Base-by-base conservation (phyloP, 1,140 invertebrate species). In the Euborellia annulipes region DNA sequence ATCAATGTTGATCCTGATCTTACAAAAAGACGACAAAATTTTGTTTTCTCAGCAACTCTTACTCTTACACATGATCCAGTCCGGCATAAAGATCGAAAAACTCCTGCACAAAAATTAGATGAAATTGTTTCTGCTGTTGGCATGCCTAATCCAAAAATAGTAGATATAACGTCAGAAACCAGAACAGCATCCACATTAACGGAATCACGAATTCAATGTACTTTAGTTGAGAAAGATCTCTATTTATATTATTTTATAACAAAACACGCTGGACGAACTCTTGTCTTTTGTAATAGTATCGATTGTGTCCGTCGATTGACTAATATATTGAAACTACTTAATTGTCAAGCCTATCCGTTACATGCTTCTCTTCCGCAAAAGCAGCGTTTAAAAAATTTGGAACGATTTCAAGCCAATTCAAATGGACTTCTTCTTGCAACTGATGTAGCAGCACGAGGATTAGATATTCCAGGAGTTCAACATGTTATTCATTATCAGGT, bases 401-500 rank as follows among this genome's bases (percentile, higher is more conserved):
- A 98, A 22, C 32, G 78, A 51, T 98, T 98, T 68, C 73, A 82
- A 47, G 76, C 79, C 55, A 72, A 76, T 55, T 65, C 73, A 0
- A 71, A 76, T 51, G 78, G 80, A 0, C 52, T 98, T 9, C 62
- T 99, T n/a, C 71, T 99, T 46, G 90, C 95, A 0, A 98, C 94
- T 0, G 95, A 98, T 70, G 92, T 98, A 14, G 95, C 94, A 11
- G 91, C 95, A 0, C 69, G 95, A 50, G 95, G 95, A 36, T 66
- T 99, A 20, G 95, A 99, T 65, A 96, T 98, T 59, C 85, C 88
- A 3, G 75, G 81, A 57, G 79, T 98, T 2, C 76, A 96, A 52
- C 88, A 96, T 62, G 93, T 98, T 3, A 78, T 98, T 54, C 95
- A 99, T 64, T 98, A 96, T 68, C 92, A 98, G 68, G 85, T 94